Evolutionary conservation across 2,797 vertebrate genomes (phyloP).

Genomic region (Sebastolobus alascanus): DNA sequence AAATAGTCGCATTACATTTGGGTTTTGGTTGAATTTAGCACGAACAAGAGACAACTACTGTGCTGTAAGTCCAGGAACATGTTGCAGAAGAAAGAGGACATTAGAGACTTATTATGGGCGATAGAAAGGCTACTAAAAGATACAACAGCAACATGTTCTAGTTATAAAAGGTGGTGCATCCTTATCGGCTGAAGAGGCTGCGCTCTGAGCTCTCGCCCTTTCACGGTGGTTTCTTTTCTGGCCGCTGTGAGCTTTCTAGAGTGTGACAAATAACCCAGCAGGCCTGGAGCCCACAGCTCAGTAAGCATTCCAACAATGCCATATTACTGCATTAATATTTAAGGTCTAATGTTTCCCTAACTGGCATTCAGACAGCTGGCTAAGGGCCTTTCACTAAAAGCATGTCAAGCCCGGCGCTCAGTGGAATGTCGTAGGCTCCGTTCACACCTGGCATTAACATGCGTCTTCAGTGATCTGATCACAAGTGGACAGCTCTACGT

Average conservation of each 20-base stretch:
- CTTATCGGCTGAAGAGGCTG: constrained; percentile 10
- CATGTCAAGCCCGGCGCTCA: constrained; percentile 53
- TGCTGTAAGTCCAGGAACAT: not conserved
- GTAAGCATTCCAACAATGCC: constrained; percentile 84
- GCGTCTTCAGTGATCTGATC: not conserved
- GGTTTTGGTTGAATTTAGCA: constrained; percentile 21
- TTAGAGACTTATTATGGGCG: not conserved
- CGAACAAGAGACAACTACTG: constrained; percentile 26
- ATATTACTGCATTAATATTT: constrained; percentile 88
- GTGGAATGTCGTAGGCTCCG: constrained; percentile 34
- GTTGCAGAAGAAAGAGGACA: constrained; percentile 17
- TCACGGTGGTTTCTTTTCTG: constrained; percentile 56
- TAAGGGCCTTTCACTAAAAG: constrained; percentile 68
- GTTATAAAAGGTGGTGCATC: constrained; percentile 19
- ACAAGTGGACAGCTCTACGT: not conserved
- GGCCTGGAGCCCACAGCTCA: constrained; percentile 79
- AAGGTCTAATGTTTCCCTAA: constrained; percentile 85
- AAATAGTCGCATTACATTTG: constrained; percentile 34
- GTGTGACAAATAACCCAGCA: constrained; percentile 83
- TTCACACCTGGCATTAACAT: not conserved
- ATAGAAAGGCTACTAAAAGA: constrained; percentile 14
- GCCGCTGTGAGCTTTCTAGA: constrained; percentile 75
- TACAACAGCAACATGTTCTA: constrained; percentile 4
- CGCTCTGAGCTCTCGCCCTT: constrained; percentile 23
- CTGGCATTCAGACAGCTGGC: constrained; percentile 78